These are phyloP conservation scores for Psettodes erumei DNA, from an alignment of 2,113 vertebrate species.

Conservation along the genomic window DNA sequence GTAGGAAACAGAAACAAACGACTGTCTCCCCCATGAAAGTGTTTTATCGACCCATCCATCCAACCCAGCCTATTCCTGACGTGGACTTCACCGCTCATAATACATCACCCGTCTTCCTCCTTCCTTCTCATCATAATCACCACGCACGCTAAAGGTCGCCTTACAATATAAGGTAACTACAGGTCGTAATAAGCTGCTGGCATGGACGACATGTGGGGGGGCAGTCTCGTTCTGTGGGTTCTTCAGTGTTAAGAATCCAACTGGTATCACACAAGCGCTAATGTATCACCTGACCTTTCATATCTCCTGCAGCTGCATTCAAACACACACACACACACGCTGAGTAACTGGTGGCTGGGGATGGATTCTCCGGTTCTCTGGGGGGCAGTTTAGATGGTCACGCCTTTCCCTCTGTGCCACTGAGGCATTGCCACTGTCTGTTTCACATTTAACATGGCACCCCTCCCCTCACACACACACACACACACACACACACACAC, in stretches of 20 bases:
- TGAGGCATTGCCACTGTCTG: slow-evolving; percentile 76
- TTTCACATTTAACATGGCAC: slow-evolving; percentile 74
- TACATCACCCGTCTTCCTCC: neutral
- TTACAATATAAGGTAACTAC: neutral
- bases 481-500: slow-evolving; percentile 23
- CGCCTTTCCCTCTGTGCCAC: slow-evolving; percentile 65
- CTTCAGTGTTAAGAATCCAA: slow-evolving; percentile 5
- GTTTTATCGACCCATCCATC: neutral
- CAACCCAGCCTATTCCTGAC: neutral
- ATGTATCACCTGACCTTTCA: slow-evolving; percentile 42
- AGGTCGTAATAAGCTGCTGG: neutral
- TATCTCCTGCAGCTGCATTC: slow-evolving; percentile 33
- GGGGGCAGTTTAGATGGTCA: slow-evolving; percentile 75
- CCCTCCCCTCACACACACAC: slow-evolving; percentile 4
- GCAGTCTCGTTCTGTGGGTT: neutral
- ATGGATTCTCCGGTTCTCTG: slow-evolving; percentile 65
- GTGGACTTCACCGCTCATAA: neutral
- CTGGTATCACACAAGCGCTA: slow-evolving; percentile 13
- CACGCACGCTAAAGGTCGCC: neutral
- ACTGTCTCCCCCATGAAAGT: neutral
- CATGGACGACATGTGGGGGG: neutral
- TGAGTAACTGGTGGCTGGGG: slow-evolving; percentile 30
- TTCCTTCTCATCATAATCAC: neutral
- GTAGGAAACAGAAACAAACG: neutral
- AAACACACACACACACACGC: slow-evolving; percentile 17